Base-by-base conservation (phyloP, 2,888 invertebrate species). In the Adela reaumurella region DNA sequence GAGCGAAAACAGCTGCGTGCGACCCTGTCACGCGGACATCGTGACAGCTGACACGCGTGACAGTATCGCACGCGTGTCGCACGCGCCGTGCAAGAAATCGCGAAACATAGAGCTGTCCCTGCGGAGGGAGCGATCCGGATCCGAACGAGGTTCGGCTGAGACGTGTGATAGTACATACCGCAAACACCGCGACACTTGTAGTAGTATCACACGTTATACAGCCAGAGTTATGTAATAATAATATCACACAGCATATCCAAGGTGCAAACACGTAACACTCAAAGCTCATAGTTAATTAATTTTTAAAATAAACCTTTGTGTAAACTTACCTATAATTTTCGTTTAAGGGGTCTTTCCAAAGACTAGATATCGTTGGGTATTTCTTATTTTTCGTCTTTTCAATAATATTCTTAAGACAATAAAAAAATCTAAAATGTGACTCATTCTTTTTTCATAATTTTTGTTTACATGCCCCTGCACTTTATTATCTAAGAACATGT, bases 241-340 rank as follows among this genome's bases (percentile, higher is more conserved):
- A 71, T 44, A 52, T 77, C 73, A 77, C 77, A 78, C 74, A 79
- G 79, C 80, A 79, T 79, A 77, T 78, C 79, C 79, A 80, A 79
- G 78, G 80, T 80, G 80, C 80, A 80, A 78, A 80, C 80, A 80
- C 78, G 79, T 77, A 80, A 80, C 80, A 80, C 77, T 79, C 76
- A 80, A 80, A 80, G 80, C 80, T 77, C 77, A 78, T 69, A 73
- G 74, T 78, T 35, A 35, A 4, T 35, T 35, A 35, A 14, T 3
- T 24, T 8, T 24, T 24, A 35, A 43, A 14, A 43, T 17, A 43
- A 43, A 19, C 11, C 5, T 43, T 43, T 43, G 5, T 8, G 5
- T 4, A 43, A 43, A 43, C 18, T 43, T 19, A 43, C 43, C n/a
- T n/a, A n/a, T n/a, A n/a, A n/a, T n/a, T n/a, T n/a, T n/a, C n/a